Percentiles rank a stretch among this genome's conserved stretches.
Evolutionary conservation across 2,888 invertebrate genomes (phyloP).

Genomic region (Hetaerina titia): DNA sequence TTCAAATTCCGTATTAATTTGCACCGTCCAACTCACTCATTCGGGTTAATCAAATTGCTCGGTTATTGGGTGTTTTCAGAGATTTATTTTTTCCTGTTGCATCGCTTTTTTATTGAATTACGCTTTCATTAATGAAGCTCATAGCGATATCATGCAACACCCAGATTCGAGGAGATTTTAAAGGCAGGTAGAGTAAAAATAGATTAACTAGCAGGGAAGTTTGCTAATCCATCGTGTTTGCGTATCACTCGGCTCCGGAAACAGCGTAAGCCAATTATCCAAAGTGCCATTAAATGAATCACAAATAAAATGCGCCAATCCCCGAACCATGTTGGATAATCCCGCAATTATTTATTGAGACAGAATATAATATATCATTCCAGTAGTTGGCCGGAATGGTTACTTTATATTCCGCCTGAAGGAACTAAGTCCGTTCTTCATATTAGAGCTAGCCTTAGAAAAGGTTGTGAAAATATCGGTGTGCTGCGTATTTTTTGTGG

Average conservation of each 20-base stretch:
- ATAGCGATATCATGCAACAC: background rate
- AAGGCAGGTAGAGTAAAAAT: background rate
- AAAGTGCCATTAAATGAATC: slow-evolving; percentile 1
- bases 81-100: background rate
- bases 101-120: background rate
- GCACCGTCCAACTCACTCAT: background rate
- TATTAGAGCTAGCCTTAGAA: background rate
- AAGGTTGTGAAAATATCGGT: background rate
- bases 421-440: background rate
- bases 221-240: background rate
- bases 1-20: background rate
- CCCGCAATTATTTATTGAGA: background rate
- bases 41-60: background rate
- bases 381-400: background rate
- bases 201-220: background rate
- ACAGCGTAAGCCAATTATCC: background rate
- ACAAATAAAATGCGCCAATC: background rate
- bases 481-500: background rate
- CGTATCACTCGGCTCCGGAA: background rate
- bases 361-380: background rate
- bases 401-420: background rate
- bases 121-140: slow-evolving; percentile 9
- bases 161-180: background rate
- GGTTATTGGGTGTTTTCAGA: background rate
- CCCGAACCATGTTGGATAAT: background rate